Evolutionary conservation across 2,113 vertebrate genomes (phyloP), one percentile per base, ranked within the genome.

Genomic region (Odocoileus virginianus): DNA sequence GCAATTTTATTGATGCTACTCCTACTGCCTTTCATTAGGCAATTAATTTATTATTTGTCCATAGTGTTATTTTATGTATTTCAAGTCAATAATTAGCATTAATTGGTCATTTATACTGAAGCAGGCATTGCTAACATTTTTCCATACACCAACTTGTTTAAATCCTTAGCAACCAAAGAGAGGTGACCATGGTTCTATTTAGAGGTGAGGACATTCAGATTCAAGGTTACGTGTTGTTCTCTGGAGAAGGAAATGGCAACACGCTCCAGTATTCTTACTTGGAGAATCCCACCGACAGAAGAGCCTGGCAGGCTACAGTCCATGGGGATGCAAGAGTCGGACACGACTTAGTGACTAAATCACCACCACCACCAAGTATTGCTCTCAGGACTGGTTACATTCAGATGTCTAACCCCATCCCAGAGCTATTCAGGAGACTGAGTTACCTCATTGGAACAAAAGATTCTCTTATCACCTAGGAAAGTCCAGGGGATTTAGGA

Each of bases 321-420:
- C n/a, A 36, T 2, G 2, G 36, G n/a, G 19, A 6, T 36, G 17
- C n/a, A 21, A 12, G 10, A 36, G 67, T 12, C 0, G 0, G n/a
- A 40, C 67, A 40, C 1, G 2, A 12, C 9, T 71, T 36, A 6
- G 67, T 10, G 9, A 71, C 19, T 5, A 71, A 21, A 1, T 1
- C 30, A 64, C 15, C 1, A 33, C n/a, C 33, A 12, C 67, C n/a
- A 23, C 5, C n/a, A 40, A 40, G 14, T 45, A 30, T 30, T 71
- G 23, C 3, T 50, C 12, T 47, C 28, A 55, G 25, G 33, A 28
- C 15, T 45, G 36, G 3, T 45, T 16, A 55, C 50, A 11, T n/a
- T 58, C 81, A 57, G 40, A 23, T 7, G 40, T 21, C 21, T 7
- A 28, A n/a, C 6, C 21, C 30, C 21, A 40, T 16, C n/a, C 45